phyloP scores from a whole-genome alignment of 2,888 invertebrate species.

The Sphaerophoria rueppellii region DNA sequence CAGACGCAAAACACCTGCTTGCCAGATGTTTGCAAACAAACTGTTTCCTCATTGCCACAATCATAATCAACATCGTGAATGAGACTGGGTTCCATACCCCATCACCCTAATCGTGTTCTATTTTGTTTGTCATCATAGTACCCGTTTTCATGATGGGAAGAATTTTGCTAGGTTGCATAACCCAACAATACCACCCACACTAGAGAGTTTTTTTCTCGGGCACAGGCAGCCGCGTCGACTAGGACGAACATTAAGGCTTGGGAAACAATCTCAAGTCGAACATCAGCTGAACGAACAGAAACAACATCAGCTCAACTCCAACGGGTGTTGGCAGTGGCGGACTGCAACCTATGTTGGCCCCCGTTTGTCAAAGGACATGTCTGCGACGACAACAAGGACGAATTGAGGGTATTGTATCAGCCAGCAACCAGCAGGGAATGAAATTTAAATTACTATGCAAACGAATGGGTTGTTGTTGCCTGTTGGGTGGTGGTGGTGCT shows the following conservation, averaged over 20 bases:
- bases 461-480: conserved; percentile 37
- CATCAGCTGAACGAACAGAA: conserved; percentile 8
- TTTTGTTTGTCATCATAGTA: not conserved
- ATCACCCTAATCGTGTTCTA: not conserved
- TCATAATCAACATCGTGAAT: conserved; percentile 65
- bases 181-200: conserved; percentile 8
- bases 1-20: conserved; percentile 71
- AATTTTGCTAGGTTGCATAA: conserved; percentile 13
- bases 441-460: conserved; percentile 73
- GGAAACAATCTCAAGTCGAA: conserved; percentile 40
- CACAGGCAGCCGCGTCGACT: not conserved
- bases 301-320: conserved; percentile 44
- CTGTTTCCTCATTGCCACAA: conserved; percentile 66
- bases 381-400: conserved; percentile 41
- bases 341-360: conserved; percentile 53
- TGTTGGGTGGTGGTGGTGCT: too few relatives aligned
- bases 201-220: conserved; percentile 21
- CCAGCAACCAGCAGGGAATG: conserved; percentile 61
- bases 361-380: conserved; percentile 61
- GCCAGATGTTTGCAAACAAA: conserved; percentile 73
- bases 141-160: conserved; percentile 5
- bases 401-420: conserved; percentile 20
- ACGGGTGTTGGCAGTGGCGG: conserved; percentile 64
- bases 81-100: not conserved
- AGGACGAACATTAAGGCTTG: conserved; percentile 13